Percentiles rank a stretch among this genome's conserved stretches.
Evolutionary conservation across 2,888 invertebrate species (phyloP).

Genomic region (Tachina grossa): DNA sequence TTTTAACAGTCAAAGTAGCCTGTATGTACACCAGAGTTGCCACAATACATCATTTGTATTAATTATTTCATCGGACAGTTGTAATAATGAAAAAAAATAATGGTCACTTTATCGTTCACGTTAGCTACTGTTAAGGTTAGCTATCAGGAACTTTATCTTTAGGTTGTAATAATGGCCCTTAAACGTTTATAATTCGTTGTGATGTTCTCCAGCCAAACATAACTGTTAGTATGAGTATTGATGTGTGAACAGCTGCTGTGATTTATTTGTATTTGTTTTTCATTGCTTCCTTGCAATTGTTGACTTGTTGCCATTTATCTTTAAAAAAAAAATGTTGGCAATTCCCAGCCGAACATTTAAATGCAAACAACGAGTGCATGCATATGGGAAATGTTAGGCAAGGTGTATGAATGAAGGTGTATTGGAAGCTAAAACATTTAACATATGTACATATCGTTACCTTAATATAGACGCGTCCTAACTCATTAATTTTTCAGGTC

Average conservation of each 20-base stretch:
- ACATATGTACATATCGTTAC: background rate
- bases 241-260: background rate
- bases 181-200: background rate
- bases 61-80: too few species aligned
- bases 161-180: too few species aligned
- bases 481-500: too few species aligned
- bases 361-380: background rate
- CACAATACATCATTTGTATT: too few species aligned
- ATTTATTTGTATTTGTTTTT: background rate
- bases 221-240: background rate
- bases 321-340: background rate
- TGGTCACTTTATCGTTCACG: too few species aligned
- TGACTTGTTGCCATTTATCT: background rate
- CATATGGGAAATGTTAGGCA: background rate
- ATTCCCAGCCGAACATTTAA: background rate
- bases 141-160: too few species aligned
- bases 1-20: too few species aligned
- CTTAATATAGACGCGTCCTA: too few species aligned
- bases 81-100: too few species aligned
- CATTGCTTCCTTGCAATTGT: background rate
- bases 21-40: too few species aligned
- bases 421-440: background rate
- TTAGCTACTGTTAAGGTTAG: too few species aligned
- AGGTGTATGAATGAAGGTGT: background rate
- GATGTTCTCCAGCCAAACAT: background rate